Percentiles rank a stretch among this genome's conserved stretches.
Evolutionary conservation across 2,113 vertebrate species (phyloP).

Genomic region (Megatriorchis doriae): DNA sequence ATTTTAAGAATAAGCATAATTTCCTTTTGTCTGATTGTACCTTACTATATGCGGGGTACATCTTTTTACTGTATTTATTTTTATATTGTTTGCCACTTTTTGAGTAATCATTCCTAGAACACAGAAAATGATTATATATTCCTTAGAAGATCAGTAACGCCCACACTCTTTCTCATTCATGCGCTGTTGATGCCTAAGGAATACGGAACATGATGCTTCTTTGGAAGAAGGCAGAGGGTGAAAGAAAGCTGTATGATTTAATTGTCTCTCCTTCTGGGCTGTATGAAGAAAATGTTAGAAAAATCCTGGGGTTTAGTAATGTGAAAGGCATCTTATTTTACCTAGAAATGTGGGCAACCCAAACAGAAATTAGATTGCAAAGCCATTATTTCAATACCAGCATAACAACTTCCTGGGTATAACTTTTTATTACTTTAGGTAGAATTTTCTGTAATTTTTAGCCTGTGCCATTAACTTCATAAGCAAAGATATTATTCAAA

Average conservation of each 20-base stretch:
- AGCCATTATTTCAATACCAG: not conserved
- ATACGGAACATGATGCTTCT: not conserved
- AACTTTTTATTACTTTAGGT: not conserved
- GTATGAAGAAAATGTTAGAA: not conserved
- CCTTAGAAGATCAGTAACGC: conserved; percentile 10
- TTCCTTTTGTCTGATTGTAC: not conserved
- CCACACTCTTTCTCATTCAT: conserved; percentile 34
- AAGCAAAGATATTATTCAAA: conserved; percentile 12
- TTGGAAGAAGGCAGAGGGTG: not conserved
- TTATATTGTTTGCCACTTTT: not conserved
- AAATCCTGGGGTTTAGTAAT: not conserved
- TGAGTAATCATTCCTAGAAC: not conserved
- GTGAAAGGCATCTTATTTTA: not conserved
- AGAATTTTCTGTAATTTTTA: not conserved
- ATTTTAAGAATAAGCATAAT: not conserved
- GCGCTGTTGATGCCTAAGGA: not conserved
- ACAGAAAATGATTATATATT: conserved; percentile 13
- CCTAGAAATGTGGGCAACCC: not conserved
- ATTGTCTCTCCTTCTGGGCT: not conserved
- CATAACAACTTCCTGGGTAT: not conserved
- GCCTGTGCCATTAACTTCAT: not conserved
- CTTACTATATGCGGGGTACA: not conserved
- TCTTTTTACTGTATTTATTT: conserved; percentile 6
- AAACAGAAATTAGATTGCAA: not conserved
- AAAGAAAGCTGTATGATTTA: conserved; percentile 9